Base-by-base conservation (phyloP, 2,113 vertebrate genomes). In the Ciconia stormi region DNA sequence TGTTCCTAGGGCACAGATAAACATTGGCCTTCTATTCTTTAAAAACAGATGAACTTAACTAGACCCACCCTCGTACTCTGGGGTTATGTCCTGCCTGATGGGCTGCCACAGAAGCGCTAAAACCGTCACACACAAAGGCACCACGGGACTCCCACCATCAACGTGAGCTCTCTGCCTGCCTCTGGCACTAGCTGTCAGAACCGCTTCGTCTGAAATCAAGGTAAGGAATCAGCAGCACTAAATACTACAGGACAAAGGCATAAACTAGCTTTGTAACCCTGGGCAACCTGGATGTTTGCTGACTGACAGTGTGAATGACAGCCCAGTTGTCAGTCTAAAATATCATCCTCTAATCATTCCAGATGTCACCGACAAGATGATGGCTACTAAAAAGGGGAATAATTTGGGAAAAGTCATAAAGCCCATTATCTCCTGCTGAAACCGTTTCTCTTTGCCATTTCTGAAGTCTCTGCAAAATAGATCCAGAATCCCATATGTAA, bases 231-330 rank as follows among this genome's bases (percentile, higher is more conserved):
- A 95, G 95, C 87, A 85, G 79, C 67, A 58, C 67, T 96, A 95
- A 96, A 96, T 97, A 95, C 87, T 93, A 16, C 84, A 94, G 95
- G 95, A 97, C 90, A 96, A 96, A 97, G 78, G 74, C 96, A 93
- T 29, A 86, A 95, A 96, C 89, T 90, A 94, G 94, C 96, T 94
- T 93, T 90, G 96, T 97, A 96, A 97, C 96, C 97, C 95, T 96
- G 84, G 97, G 95, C 95, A 97, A 97, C 97, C 84, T 91, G 93
- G 82, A 61, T 95, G 95, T 97, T 97, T 97, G 93, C 89, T 94
- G 95, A 95, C 91, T 96, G 95, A 93, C 94, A 94, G 66, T 71
- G 74, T 88, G 97, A 97, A 81, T 95, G 94, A 90, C 96, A 96
- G 93, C 71, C 84, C 82, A 46, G 94, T 95, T 95, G 95, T 96